Percentiles rank a stretch among this genome's conserved stretches.
These are phyloP conservation scores for Boleophthalmus pectinirostris DNA, from an alignment of 2,113 vertebrate species.

Conservation along the genomic window DNA sequence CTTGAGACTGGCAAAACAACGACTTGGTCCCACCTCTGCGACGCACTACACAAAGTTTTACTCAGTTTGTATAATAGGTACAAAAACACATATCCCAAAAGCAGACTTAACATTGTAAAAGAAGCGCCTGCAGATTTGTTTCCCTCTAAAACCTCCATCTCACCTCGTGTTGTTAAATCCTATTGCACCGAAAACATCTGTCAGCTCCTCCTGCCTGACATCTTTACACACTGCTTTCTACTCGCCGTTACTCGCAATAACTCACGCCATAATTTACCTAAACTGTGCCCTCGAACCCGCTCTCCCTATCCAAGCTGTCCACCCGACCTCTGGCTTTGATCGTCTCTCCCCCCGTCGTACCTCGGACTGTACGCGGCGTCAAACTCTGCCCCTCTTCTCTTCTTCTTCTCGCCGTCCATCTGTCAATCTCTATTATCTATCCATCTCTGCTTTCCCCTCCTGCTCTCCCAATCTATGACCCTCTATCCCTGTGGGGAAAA, in stretches of 20 bases:
- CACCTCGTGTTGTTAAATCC: neutral
- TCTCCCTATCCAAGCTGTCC: slow-evolving; percentile 18
- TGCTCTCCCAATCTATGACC: slow-evolving; percentile 67
- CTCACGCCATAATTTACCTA: slow-evolving; percentile 2
- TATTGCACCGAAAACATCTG: neutral
- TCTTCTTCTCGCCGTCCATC: slow-evolving; percentile 43
- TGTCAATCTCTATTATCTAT: slow-evolving; percentile 59
- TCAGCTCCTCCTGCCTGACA: neutral
- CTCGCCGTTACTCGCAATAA: neutral
- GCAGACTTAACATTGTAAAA: neutral
- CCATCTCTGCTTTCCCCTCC: slow-evolving; percentile 49
- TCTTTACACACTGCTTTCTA: neutral
- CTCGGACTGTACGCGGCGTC: slow-evolving; percentile 25
- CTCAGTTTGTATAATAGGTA: no score
- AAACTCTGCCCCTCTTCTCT: slow-evolving; percentile 26
- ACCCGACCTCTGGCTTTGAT: neutral
- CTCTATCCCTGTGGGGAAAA: slow-evolving; percentile 71
- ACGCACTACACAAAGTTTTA: no score
- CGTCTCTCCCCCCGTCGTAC: neutral
- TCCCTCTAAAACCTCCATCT: neutral
- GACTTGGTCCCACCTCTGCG: no score
- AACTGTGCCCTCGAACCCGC: slow-evolving; percentile 4
- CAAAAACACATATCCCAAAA: no score
- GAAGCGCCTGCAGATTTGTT: neutral
- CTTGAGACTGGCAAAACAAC: no score